Percentiles rank a stretch among this genome's conserved stretches.
Conservation (phyloP, 2,113 vertebrate species). For the Caretta caretta region DNA sequence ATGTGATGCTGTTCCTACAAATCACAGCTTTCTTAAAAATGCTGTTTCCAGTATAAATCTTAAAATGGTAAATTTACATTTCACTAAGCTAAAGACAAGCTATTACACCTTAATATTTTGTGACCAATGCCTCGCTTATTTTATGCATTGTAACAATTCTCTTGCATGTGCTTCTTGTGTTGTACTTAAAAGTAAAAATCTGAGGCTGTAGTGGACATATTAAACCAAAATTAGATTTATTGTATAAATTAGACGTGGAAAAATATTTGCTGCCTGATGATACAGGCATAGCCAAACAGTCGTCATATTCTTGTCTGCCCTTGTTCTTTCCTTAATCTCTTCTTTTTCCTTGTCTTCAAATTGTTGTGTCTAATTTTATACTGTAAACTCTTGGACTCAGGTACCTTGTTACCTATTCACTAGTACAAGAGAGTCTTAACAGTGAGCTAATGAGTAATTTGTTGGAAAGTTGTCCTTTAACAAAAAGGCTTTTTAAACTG, state of each 20-base stretch:
- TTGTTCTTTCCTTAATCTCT: not conserved
- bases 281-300: not conserved
- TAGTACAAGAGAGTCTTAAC: not conserved
- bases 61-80: not conserved
- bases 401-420: not conserved
- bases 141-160: not conserved
- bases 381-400: not conserved
- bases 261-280: not conserved
- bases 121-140: not conserved
- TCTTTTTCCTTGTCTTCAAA: not conserved
- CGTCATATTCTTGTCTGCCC: not conserved
- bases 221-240: not conserved
- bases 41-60: not conserved
- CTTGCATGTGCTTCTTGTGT: not conserved
- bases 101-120: not conserved
- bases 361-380: not conserved
- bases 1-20: not conserved
- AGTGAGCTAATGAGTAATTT: not conserved
- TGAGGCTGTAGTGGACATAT: not conserved
- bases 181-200: not conserved
- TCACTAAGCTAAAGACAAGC: not conserved
- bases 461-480: not conserved
- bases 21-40: not conserved
- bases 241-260: not conserved
- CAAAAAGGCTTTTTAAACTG: not conserved